A percentile compares a stretch with the other conserved stretches of the same genome.
phyloP scores from a whole-genome alignment of 2,797 vertebrate genomes.

The Acanthurus tractus region DNA sequence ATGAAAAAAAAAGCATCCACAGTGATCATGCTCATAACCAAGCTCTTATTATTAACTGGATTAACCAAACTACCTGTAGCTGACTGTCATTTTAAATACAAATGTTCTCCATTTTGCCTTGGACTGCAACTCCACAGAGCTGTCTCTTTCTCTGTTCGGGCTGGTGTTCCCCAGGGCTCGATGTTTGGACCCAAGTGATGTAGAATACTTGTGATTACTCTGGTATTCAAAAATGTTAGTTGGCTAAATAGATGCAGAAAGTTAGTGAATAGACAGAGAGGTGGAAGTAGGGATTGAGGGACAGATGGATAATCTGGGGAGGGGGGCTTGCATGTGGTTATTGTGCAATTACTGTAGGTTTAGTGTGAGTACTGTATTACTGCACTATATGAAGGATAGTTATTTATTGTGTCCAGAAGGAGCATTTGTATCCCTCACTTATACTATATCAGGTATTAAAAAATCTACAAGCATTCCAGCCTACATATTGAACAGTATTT shows the following conservation, averaged over 20 bases:
- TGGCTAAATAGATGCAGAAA: slow-evolving; percentile 55
- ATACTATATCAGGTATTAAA: slow-evolving; percentile 85
- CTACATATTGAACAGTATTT: slow-evolving; percentile 83
- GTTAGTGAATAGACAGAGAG: slow-evolving; percentile 61
- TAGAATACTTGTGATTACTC: slow-evolving; percentile 43
- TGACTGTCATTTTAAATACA: slow-evolving; percentile 60
- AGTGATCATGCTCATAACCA: slow-evolving; percentile 29
- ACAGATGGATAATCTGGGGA: slow-evolving; percentile 31
- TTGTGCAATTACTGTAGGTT: slow-evolving; percentile 90
- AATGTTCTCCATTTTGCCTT: slow-evolving; percentile 72
- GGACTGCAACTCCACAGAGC: slow-evolving; percentile 78
- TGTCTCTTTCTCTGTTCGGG: slow-evolving; percentile 43
- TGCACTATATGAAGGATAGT: slow-evolving; percentile 86
- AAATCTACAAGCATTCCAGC: slow-evolving; percentile 85
- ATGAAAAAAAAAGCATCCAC: slow-evolving; percentile 34
- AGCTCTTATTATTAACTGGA: slow-evolving; percentile 75
- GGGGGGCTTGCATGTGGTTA: slow-evolving; percentile 78
- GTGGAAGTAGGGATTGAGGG: slow-evolving; percentile 68
- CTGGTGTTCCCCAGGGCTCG: slow-evolving; percentile 53
- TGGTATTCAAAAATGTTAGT: slow-evolving; percentile 39
- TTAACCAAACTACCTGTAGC: slow-evolving; percentile 84
- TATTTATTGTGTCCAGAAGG: slow-evolving; percentile 84
- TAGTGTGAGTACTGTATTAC: slow-evolving; percentile 86
- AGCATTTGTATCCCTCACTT: slow-evolving; percentile 79
- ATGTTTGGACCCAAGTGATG: slow-evolving; percentile 51